phyloP scores from a whole-genome alignment of 2,888 invertebrate genomes.

The Amphipoea lucens region DNA sequence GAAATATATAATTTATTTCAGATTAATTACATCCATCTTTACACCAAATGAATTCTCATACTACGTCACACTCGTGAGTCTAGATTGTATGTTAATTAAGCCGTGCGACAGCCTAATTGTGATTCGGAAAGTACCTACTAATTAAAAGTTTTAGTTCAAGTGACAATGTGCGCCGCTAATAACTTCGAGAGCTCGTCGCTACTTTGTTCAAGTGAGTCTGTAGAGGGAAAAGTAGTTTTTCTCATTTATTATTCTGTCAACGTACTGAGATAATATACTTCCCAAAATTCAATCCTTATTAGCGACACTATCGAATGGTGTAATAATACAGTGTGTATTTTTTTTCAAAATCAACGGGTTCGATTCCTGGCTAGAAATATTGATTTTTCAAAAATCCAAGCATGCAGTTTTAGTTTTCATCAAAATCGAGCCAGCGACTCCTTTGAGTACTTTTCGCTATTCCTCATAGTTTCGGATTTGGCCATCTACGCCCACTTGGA shows the following conservation, averaged over 20 bases:
- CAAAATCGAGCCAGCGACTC: no score
- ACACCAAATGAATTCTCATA: background rate
- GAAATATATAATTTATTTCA: no score
- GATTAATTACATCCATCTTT: background rate
- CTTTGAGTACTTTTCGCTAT: no score
- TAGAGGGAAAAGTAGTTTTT: background rate
- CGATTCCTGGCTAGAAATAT: no score
- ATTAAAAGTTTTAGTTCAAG: slow-evolving; percentile 37
- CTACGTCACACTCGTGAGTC: background rate
- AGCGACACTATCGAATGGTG: no score
- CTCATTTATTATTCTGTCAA: background rate
- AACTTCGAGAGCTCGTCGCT: background rate
- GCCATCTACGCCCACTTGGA: no score
- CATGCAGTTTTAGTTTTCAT: no score
- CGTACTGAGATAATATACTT: background rate
- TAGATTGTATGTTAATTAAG: slow-evolving; percentile 40
- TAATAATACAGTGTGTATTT: no score
- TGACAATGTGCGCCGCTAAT: slow-evolving; percentile 14
- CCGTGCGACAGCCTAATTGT: slow-evolving; percentile 37
- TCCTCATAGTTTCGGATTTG: no score
- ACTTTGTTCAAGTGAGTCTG: slow-evolving; percentile 2
- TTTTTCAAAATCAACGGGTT: no score
- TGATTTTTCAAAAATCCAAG: no score
- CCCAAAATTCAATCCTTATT: no score
- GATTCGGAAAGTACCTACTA: slow-evolving; percentile 35